Evolutionary conservation across 2,113 vertebrate species (phyloP).

Genomic region (Notechis scutatus): DNA sequence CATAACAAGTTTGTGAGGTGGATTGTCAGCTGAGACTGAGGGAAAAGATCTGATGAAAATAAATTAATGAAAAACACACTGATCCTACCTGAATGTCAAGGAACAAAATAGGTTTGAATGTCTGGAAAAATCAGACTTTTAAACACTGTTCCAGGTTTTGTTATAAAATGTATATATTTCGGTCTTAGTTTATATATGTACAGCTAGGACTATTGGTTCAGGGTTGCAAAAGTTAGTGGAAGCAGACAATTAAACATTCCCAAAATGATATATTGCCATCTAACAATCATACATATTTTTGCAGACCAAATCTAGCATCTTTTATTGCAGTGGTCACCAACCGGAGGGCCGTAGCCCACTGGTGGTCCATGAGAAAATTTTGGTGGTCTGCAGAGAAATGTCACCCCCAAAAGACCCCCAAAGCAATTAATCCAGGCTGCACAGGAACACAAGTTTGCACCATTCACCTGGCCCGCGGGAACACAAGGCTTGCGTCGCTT

Average conservation of each 20-base stretch:
- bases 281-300: background rate
- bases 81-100: background rate
- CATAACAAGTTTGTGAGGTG: background rate
- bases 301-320: background rate
- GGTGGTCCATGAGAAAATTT: too few species aligned
- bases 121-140: background rate
- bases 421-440: too few species aligned
- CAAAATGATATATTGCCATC: background rate
- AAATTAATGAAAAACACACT: background rate
- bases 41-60: background rate
- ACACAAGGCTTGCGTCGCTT: too few species aligned
- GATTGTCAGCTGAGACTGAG: background rate
- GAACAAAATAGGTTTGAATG: background rate
- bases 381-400: too few species aligned
- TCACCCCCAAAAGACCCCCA: too few species aligned
- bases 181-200: background rate
- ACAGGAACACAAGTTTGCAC: too few species aligned
- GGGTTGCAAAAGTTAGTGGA: background rate
- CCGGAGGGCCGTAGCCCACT: too few species aligned
- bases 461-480: too few species aligned
- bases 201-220: background rate
- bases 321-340: constrained; percentile 26
- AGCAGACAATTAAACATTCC: background rate
- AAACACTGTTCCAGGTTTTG: background rate
- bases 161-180: background rate